Base-by-base conservation (phyloP, 2,888 invertebrate species). In the Eilema depressum region DNA sequence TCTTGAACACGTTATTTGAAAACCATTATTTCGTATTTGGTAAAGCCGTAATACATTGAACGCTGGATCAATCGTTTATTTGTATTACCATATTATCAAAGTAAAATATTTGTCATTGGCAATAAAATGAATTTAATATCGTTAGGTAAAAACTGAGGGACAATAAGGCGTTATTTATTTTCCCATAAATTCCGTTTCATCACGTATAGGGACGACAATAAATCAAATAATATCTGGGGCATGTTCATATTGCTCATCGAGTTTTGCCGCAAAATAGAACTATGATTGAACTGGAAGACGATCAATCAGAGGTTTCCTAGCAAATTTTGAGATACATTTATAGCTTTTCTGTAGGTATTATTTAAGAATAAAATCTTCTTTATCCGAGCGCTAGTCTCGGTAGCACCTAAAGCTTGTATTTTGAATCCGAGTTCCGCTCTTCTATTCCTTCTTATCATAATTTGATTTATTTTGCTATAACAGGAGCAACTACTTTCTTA, bases 191-290 rank as follows among this genome's bases (percentile, higher is more conserved):
- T 67, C 69, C 73, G 66, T 79, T 76, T 74, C 79, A 73, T 80
- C 73, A 70, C 77, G 70, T 70, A 53, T 33, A 28, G 56, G 68
- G 63, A 57, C 33, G 28, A 65, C 68, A 59, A 80, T 82, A 76
- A 77, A 79, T 82, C 76, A 82, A 77, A 77, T 74, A 65, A 76
- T 79, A 80, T 82, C 73, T 79, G 66, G 80, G 70, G 14, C 75
- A 73, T 62, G 71, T 41, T 62, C 66, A 63, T 72, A 72, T 72
- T 72, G 63, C 64, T 71, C 62, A 70, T 71, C 47, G 68, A 68
- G 67, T 26, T 70, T 73, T 41, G 67, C 37, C 61, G 56, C 30
- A 66, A 37, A 68, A 79, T 74, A 47, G 70, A 71, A 70, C 70
- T 37, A 68, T 75, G 69, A 73, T 75, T 70, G 76, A 70, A 75